phyloP scores from a whole-genome alignment of 2,888 invertebrate species.

The Ischnus inquisitorius region DNA sequence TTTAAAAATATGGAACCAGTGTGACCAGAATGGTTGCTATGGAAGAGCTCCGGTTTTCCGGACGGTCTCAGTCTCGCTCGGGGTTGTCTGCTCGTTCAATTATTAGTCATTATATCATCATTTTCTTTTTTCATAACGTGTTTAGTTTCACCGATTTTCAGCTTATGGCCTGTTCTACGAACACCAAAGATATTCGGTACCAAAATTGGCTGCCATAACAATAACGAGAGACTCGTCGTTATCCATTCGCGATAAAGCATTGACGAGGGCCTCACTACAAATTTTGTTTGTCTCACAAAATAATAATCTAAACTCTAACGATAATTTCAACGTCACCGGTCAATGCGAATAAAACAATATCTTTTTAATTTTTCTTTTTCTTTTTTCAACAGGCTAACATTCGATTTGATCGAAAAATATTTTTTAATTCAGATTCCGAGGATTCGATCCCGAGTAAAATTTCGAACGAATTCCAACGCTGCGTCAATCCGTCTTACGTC shows the following conservation, averaged over 20 bases:
- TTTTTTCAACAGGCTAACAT: conserved; percentile 34
- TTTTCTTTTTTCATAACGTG: conserved; percentile 28
- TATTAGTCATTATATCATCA: conserved; percentile 33
- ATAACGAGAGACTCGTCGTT: conserved; percentile 41
- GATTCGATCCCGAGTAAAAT: too few species aligned
- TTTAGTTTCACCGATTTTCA: conserved; percentile 35
- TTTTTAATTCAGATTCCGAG: conserved; percentile 35
- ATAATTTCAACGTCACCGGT: conserved; percentile 66
- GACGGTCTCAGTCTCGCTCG: conserved; percentile 81
- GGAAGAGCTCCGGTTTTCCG: conserved; percentile 84
- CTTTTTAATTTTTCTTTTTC: conserved; percentile 6
- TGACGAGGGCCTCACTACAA: conserved; percentile 1
- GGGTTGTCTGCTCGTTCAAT: conserved; percentile 76
- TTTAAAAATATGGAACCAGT: conserved; percentile 85
- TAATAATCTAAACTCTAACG: conserved; percentile 62
- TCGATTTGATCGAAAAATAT: conserved; percentile 66
- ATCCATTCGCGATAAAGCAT: conserved; percentile 46
- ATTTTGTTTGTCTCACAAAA: conserved; percentile 51
- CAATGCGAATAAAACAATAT: conserved; percentile 60
- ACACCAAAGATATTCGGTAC: conserved; percentile 52
- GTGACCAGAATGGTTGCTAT: conserved; percentile 86
- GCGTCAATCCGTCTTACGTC: too few species aligned
- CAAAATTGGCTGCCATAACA: conserved; percentile 62
- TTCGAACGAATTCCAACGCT: too few species aligned
- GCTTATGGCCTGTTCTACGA: conserved; percentile 58